Conservation (phyloP, 2,113 vertebrate species). For the Ochotona curzoniae region DNA sequence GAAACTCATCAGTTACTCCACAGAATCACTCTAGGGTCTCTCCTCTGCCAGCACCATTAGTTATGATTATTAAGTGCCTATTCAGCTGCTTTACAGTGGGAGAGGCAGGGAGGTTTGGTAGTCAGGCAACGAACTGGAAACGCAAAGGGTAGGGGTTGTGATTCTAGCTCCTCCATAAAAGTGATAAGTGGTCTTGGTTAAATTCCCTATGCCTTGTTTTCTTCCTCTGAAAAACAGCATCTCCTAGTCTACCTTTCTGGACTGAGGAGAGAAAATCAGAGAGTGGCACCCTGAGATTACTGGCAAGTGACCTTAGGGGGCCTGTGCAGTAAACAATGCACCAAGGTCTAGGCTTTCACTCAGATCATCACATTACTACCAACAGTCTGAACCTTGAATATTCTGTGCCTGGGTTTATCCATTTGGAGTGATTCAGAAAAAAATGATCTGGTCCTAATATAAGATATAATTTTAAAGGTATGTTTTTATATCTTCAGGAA, state of each 20-base stretch:
- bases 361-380: not conserved
- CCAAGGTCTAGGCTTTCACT: not conserved
- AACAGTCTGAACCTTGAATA: not conserved
- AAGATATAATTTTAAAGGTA: slow-evolving; percentile 29
- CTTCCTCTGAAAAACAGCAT: slow-evolving; percentile 67
- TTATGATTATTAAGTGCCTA: slow-evolving; percentile 78
- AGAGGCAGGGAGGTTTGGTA: slow-evolving; percentile 70
- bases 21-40: slow-evolving; percentile 59
- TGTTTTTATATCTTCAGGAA: not conserved
- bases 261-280: slow-evolving; percentile 27
- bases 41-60: slow-evolving; percentile 63
- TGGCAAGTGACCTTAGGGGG: slow-evolving; percentile 46
- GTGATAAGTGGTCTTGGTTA: slow-evolving; percentile 74
- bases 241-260: slow-evolving; percentile 45
- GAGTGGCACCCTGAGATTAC: not conserved
- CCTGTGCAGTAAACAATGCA: not conserved
- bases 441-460: not conserved
- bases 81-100: not conserved
- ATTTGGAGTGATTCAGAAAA: slow-evolving; percentile 26
- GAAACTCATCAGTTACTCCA: slow-evolving; percentile 63
- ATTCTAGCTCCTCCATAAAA: slow-evolving; percentile 71
- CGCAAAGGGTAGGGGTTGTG: slow-evolving; percentile 69
- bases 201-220: slow-evolving; percentile 59
- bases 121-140: slow-evolving; percentile 76
- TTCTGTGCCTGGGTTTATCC: slow-evolving; percentile 33